Percentiles rank a stretch among this genome's conserved stretches.
These are phyloP conservation scores for Plagodis dolabraria DNA, from an alignment of 2,888 invertebrate species.

Conservation along the genomic window DNA sequence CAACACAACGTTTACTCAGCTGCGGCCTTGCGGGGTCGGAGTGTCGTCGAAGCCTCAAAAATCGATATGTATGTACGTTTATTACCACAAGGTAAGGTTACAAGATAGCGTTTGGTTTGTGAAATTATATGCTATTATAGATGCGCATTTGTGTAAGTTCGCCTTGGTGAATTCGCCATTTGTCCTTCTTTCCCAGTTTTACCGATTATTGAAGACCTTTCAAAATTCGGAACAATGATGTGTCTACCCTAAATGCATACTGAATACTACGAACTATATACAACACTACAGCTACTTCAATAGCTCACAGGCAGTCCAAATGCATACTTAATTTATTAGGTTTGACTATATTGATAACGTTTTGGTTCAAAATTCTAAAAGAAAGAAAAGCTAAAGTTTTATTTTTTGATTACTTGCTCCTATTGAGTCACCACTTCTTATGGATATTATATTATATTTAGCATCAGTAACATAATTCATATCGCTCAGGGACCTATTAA, in stretches of 20 bases:
- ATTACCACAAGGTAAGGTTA: slow-evolving; percentile 40
- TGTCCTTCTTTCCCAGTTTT: slow-evolving; percentile 23
- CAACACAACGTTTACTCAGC: slow-evolving; percentile 65
- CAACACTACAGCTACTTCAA: no score
- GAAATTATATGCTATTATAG: slow-evolving; percentile 27
- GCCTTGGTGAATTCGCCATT: slow-evolving; percentile 19
- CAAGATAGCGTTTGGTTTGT: slow-evolving; percentile 39
- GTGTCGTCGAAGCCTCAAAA: slow-evolving; percentile 52
- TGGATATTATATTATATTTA: no score
- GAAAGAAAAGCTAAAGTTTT: no score
- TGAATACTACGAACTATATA: no score
- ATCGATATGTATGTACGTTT: slow-evolving; percentile 44
- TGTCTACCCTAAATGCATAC: neutral
- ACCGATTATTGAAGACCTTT: slow-evolving; percentile 7
- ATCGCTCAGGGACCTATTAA: no score
- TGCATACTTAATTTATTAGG: neutral
- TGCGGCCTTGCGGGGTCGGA: slow-evolving; percentile 77
- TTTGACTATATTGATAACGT: no score
- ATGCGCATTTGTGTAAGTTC: slow-evolving; percentile 21
- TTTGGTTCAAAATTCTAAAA: no score
- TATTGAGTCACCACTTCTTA: no score
- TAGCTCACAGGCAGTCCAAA: no score
- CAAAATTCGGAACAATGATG: neutral
- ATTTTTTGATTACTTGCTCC: no score
- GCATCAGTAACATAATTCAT: no score